phyloP scores from a whole-genome alignment of 2,888 invertebrate genomes.

The Nemotelus pantherinus region DNA sequence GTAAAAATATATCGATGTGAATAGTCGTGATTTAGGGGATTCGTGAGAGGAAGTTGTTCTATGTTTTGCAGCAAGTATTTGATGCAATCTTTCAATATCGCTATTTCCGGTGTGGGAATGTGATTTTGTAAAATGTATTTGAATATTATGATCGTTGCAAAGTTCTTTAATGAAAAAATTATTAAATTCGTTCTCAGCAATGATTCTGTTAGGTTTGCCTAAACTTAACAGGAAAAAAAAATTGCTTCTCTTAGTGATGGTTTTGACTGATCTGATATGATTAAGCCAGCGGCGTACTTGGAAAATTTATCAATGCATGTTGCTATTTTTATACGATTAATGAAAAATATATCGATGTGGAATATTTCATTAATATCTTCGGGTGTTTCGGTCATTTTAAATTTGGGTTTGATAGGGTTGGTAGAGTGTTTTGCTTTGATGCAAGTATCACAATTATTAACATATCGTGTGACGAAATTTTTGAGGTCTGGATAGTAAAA shows the following conservation, averaged over 20 bases:
- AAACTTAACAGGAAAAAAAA: not conserved
- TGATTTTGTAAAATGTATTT: constrained; percentile 6
- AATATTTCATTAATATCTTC: too few species aligned
- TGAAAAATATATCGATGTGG: too few species aligned
- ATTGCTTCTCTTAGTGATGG: not conserved
- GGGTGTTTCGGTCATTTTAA: too few species aligned
- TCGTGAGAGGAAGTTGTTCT: too few species aligned
- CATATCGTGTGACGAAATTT: constrained; percentile 11
- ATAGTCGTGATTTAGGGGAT: too few species aligned
- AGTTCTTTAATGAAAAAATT: not conserved
- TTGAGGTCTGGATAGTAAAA: constrained; percentile 15
- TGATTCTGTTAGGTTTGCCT: not conserved
- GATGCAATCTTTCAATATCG: not conserved
- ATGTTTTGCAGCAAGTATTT: not conserved
- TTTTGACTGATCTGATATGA: not conserved
- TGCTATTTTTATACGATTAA: too few species aligned
- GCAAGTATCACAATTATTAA: too few species aligned
- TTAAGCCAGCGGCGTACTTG: not conserved
- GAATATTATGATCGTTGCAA: not conserved
- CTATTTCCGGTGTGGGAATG: not conserved
- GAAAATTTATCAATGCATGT: too few species aligned
- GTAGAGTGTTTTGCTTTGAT: too few species aligned
- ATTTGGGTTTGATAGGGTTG: too few species aligned
- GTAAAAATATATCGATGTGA: too few species aligned
- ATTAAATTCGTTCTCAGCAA: constrained; percentile 8